These are phyloP conservation scores for Agrochola macilenta DNA, from an alignment of 2,888 invertebrate species.

Conservation along the genomic window DNA sequence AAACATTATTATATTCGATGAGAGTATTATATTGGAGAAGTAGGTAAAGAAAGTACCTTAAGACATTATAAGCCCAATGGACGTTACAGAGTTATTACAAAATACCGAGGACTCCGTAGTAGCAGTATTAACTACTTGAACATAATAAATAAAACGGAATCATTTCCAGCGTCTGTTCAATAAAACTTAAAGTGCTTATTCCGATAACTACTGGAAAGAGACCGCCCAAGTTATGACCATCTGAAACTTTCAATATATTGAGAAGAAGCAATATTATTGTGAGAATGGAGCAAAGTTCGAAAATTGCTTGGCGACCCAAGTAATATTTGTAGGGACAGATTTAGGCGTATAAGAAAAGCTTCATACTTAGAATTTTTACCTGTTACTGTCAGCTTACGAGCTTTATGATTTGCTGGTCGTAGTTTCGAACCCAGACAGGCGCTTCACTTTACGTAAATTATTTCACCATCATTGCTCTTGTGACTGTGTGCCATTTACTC, in stretches of 20 bases:
- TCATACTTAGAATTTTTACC: not conserved
- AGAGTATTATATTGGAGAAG: no score
- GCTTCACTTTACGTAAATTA: no score
- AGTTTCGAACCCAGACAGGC: no score
- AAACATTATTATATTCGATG: no score
- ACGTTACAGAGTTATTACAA: not conserved
- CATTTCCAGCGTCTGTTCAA: conserved; percentile 32
- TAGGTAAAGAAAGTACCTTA: not conserved
- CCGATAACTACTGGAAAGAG: conserved; percentile 49
- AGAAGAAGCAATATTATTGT: conserved; percentile 41
- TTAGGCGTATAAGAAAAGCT: not conserved
- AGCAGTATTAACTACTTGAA: conserved; percentile 22
- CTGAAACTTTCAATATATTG: conserved; percentile 52
- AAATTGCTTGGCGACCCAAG: conserved; percentile 1
- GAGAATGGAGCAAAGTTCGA: conserved; percentile 32
- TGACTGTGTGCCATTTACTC: no score
- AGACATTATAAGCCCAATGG: not conserved
- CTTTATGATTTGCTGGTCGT: no score
- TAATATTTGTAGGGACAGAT: not conserved
- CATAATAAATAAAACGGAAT: conserved; percentile 36
- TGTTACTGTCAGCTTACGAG: not conserved
- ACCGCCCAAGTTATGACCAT: conserved; percentile 41
- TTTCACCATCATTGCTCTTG: no score
- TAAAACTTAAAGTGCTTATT: conserved; percentile 62
- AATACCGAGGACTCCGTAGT: not conserved